Evolutionary conservation across 2,888 invertebrate species (phyloP).

Genomic region (Coelinius sp.): DNA sequence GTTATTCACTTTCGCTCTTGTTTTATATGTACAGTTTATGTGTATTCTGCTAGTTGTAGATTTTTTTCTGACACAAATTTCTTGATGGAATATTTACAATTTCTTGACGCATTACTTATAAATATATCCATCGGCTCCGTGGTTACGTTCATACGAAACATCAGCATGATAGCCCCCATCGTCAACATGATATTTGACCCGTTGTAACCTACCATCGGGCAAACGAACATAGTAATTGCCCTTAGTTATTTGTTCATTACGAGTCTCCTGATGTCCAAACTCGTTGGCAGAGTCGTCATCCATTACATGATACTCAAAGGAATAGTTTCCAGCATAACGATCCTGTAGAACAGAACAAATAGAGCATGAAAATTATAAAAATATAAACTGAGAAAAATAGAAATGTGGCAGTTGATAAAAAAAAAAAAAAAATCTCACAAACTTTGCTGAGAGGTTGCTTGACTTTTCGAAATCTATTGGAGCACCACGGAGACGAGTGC

Average conservation of each 20-base stretch:
- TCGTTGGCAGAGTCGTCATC: constrained; percentile 82
- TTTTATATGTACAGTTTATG: constrained; percentile 2
- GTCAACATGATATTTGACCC: constrained; percentile 84
- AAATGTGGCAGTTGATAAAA: not conserved
- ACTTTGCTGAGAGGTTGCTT: not conserved
- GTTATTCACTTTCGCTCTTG: constrained; percentile 19
- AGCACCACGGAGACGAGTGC: not conserved
- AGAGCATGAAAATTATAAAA: not conserved
- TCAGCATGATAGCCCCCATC: constrained; percentile 84
- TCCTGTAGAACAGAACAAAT: constrained; percentile 69
- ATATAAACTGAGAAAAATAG: not conserved
- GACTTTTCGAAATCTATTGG: not conserved
- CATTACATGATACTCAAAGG: constrained; percentile 79
- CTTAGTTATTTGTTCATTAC: constrained; percentile 78
- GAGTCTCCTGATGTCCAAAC: constrained; percentile 83
- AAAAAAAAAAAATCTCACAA: not conserved
- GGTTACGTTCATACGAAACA: constrained; percentile 74
- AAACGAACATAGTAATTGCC: constrained; percentile 85
- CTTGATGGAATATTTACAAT: not conserved
- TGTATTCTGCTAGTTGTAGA: not conserved
- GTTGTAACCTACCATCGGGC: constrained; percentile 85
- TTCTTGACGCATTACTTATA: not conserved
- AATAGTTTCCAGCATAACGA: constrained; percentile 73
- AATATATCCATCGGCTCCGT: no score
- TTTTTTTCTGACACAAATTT: not conserved